phyloP scores from a whole-genome alignment of 2,888 invertebrate genomes.

The Agonopterix arenella region DNA sequence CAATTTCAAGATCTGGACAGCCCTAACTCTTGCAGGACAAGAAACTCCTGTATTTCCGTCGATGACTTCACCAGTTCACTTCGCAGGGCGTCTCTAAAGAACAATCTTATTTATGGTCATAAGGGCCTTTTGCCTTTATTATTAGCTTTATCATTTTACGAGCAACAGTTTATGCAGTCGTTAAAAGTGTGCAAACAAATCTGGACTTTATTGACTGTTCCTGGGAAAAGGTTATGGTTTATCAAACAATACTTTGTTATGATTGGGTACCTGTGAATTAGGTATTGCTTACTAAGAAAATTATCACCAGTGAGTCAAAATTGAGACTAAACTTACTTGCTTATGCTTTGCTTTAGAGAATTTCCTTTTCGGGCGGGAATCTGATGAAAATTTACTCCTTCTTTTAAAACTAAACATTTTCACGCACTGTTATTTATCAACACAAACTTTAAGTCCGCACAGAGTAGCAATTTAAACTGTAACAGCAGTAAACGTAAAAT shows the following conservation, averaged over 20 bases:
- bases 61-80: slow-evolving; percentile 54
- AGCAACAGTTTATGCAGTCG: slow-evolving; percentile 3
- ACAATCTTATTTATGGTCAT: slow-evolving; percentile 40
- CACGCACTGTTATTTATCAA: no score
- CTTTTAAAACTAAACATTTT: no score
- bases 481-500: neutral
- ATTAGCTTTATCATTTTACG: neutral
- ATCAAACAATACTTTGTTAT: no score
- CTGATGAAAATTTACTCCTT: no score
- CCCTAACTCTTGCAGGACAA: neutral
- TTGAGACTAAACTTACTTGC: no score
- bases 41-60: slow-evolving; percentile 34
- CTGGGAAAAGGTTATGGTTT: no score
- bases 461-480: neutral
- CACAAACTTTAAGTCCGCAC: no score
- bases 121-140: slow-evolving; percentile 37
- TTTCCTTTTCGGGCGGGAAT: no score
- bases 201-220: slow-evolving; percentile 1
- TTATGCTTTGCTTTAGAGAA: no score
- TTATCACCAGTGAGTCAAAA: no score
- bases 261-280: no score
- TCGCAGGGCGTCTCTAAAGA: slow-evolving; percentile 3
- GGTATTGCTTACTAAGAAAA: no score
- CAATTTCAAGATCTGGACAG: neutral
- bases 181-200: slow-evolving; percentile 5